A percentile compares a stretch with the other conserved stretches of the same genome.
These are phyloP conservation scores for Craterocephalus amniculus DNA, from an alignment of 2,797 vertebrate species.

Conservation along the genomic window DNA sequence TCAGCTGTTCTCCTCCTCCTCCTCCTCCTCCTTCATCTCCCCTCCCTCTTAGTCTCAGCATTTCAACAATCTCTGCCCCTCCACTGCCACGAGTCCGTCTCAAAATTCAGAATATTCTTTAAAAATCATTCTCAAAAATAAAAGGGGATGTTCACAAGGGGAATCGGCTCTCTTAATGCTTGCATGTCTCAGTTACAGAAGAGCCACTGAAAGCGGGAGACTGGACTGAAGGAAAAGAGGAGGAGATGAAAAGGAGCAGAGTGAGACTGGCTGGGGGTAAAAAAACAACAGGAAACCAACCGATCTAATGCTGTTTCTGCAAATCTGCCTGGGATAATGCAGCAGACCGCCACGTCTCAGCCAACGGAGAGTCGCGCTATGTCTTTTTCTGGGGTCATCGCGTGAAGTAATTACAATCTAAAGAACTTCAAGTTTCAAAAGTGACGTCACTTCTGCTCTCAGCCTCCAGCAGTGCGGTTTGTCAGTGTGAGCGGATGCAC, in stretches of 20 bases:
- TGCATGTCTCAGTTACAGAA: constrained; percentile 43
- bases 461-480: constrained; percentile 69
- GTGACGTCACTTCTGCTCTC: constrained; percentile 81
- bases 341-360: constrained; percentile 47
- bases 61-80: constrained; percentile 61
- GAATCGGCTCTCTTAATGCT: constrained; percentile 32
- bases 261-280: constrained; percentile 65
- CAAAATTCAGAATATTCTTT: constrained; percentile 13
- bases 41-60: constrained; percentile 65
- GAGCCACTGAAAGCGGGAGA: constrained; percentile 66
- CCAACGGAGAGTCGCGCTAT: constrained; percentile 5
- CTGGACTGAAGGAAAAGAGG: constrained; percentile 81
- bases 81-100: constrained; percentile 51
- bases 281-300: constrained; percentile 79
- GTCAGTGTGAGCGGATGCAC: constrained; percentile 80
- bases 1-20: constrained; percentile 73
- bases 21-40: constrained; percentile 51
- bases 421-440: constrained; percentile 54
- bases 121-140: constrained; percentile 17
- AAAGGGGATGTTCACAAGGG: constrained; percentile 12
- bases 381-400: constrained; percentile 42
- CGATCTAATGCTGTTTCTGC: constrained; percentile 73
- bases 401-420: constrained; percentile 33
- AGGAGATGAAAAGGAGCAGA: constrained; percentile 75
- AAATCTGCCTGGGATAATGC: constrained; percentile 70